These are phyloP conservation scores for Recurvirostra avosetta DNA, from an alignment of 2,113 vertebrate genomes.

Conservation along the genomic window DNA sequence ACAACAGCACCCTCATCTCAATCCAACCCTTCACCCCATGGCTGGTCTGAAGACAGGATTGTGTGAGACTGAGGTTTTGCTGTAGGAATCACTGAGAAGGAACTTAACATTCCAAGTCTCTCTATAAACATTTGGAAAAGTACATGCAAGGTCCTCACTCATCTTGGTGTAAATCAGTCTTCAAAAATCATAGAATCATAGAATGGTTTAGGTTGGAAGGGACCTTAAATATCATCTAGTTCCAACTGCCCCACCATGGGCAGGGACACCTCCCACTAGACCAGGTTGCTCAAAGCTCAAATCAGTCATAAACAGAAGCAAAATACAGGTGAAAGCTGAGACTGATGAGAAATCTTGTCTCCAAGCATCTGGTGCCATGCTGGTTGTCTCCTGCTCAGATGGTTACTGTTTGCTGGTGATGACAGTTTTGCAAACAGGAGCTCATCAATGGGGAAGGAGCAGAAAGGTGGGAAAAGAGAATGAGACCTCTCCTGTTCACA, in stretches of 20 bases:
- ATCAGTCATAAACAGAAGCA: not conserved
- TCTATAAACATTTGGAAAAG: not conserved
- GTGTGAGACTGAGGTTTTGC: not conserved
- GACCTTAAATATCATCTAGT: not conserved
- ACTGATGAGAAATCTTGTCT: not conserved
- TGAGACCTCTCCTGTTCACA: too few relatives aligned
- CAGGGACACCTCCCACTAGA: not conserved
- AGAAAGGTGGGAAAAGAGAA: not conserved
- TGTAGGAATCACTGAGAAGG: not conserved
- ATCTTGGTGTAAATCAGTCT: not conserved
- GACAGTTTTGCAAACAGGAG: not conserved
- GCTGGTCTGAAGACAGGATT: not conserved
- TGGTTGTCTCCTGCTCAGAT: not conserved
- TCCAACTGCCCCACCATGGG: not conserved
- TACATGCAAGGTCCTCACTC: not conserved
- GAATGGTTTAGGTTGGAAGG: not conserved
- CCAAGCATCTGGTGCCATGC: not conserved
- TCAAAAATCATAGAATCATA: not conserved
- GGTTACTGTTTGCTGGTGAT: not conserved
- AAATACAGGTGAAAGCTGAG: not conserved
- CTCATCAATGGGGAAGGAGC: not conserved
- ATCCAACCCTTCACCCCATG: not conserved
- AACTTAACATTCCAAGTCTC: not conserved
- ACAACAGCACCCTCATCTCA: accelerated
- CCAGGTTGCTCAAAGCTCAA: not conserved